Evolutionary conservation across 2,888 invertebrate species (phyloP).

Genomic region (Amaurobius ferox): DNA sequence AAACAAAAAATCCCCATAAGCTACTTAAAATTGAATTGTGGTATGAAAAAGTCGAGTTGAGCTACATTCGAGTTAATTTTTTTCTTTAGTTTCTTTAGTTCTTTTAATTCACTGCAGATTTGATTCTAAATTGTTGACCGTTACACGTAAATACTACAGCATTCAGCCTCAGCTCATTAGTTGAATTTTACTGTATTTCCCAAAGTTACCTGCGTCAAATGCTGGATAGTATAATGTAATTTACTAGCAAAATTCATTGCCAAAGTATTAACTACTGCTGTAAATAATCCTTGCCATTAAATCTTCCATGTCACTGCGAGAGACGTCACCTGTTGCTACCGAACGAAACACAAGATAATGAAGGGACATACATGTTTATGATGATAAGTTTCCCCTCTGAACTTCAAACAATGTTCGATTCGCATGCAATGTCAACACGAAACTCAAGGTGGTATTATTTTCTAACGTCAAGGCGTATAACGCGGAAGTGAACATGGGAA

Average conservation of each 20-base stretch:
- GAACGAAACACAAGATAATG: not conserved
- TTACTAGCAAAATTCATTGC: not conserved
- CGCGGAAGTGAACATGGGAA: not conserved
- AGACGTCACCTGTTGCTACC: not conserved
- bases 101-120: too few relatives aligned
- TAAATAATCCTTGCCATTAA: not conserved
- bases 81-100: too few relatives aligned
- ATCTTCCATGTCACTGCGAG: not conserved
- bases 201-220: too few relatives aligned
- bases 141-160: too few relatives aligned
- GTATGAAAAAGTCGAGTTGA: too few relatives aligned
- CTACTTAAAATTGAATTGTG: too few relatives aligned
- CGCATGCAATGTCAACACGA: conserved; percentile 10
- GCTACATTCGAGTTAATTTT: too few relatives aligned
- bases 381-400: not conserved
- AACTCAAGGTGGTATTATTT: not conserved
- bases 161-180: too few relatives aligned
- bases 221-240: too few relatives aligned
- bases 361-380: not conserved
- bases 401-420: not conserved
- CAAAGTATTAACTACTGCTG: not conserved
- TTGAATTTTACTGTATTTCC: too few relatives aligned
- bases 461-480: not conserved
- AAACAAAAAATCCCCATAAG: too few relatives aligned
- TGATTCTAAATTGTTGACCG: too few relatives aligned